Percentiles rank a stretch among this genome's conserved stretches.
phyloP scores from a whole-genome alignment of 2,888 invertebrate species.

The Neoascia interrupta region DNA sequence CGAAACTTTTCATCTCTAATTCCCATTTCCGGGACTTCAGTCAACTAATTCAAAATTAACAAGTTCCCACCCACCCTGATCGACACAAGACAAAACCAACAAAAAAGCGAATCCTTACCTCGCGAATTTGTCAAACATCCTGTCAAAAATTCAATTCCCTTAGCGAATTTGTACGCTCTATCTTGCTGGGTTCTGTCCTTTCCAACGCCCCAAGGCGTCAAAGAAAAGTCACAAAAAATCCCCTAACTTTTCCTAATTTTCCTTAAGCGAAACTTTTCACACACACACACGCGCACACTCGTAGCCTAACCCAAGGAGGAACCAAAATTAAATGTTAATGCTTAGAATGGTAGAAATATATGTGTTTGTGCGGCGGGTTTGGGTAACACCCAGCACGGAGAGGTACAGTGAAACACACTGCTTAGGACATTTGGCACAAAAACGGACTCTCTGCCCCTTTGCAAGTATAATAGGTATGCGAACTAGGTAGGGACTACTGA shows the following conservation, averaged over 20 bases:
- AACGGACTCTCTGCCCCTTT: conserved; percentile 13
- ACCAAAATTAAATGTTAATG: conserved; percentile 67
- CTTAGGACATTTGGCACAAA: conserved; percentile 33
- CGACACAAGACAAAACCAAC: neutral
- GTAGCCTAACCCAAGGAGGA: neutral
- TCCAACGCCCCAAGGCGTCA: conserved; percentile 47
- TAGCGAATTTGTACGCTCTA: conserved; percentile 24
- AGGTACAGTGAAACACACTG: conserved; percentile 38
- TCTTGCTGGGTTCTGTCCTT: conserved; percentile 1
- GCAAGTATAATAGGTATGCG: neutral
- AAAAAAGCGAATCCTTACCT: conserved; percentile 22
- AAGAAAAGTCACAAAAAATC: conserved; percentile 53
- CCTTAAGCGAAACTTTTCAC: conserved; percentile 57
- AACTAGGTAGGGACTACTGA: conserved; percentile 4
- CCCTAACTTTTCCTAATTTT: conserved; percentile 64
- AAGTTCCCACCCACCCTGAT: conserved; percentile 37
- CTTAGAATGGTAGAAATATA: conserved; percentile 26
- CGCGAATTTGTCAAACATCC: conserved; percentile 63
- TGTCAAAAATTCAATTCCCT: conserved; percentile 68
- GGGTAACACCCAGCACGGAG: no score
- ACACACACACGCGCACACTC: neutral
- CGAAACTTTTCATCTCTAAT: conserved; percentile 16
- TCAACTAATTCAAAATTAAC: conserved; percentile 67
- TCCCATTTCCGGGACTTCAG: conserved; percentile 54
- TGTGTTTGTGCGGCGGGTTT: neutral